Evolutionary conservation across 2,888 invertebrate genomes (phyloP).

Genomic region (Drosophila cognata): DNA sequence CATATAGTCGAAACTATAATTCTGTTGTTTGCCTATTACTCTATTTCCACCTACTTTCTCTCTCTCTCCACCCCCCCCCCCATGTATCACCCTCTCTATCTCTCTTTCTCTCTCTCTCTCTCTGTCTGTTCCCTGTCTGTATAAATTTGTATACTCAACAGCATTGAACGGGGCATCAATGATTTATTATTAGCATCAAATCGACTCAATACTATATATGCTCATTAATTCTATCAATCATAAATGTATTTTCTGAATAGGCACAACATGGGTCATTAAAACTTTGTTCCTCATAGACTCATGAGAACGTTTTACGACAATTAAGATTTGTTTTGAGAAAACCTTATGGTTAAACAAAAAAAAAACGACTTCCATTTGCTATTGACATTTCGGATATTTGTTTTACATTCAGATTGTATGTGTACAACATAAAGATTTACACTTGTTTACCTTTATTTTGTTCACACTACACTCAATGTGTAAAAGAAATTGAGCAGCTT

Average conservation of each 20-base stretch:
- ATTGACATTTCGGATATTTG: too few species aligned
- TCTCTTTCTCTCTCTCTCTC: not conserved
- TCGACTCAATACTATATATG: not conserved
- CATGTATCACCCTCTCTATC: too few species aligned
- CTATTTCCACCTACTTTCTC: not conserved
- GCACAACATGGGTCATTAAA: not conserved
- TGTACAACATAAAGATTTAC: too few species aligned
- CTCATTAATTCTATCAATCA: not conserved
- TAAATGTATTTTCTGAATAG: not conserved
- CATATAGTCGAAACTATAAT: not conserved
- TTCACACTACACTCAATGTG: not conserved
- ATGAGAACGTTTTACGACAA: not conserved
- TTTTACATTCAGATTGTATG: too few species aligned
- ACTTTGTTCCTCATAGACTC: too few species aligned
- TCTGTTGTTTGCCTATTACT: too few species aligned
- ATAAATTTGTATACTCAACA: slow-evolving; percentile 48
- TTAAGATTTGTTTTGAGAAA: not conserved
- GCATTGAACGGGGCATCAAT: slow-evolving; percentile 89
- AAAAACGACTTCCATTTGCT: too few species aligned
- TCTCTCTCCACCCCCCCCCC: not conserved
- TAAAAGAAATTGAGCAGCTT: not conserved
- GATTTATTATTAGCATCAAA: slow-evolving; percentile 91
- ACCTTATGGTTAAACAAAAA: too few species aligned
- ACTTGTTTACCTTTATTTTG: too few species aligned
- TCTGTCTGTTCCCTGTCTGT: slow-evolving; percentile 4